Evolutionary conservation across 1,140 invertebrate genomes (phyloP), one percentile per base, ranked within the genome.

Genomic region (Mylabris phalerata): DNA sequence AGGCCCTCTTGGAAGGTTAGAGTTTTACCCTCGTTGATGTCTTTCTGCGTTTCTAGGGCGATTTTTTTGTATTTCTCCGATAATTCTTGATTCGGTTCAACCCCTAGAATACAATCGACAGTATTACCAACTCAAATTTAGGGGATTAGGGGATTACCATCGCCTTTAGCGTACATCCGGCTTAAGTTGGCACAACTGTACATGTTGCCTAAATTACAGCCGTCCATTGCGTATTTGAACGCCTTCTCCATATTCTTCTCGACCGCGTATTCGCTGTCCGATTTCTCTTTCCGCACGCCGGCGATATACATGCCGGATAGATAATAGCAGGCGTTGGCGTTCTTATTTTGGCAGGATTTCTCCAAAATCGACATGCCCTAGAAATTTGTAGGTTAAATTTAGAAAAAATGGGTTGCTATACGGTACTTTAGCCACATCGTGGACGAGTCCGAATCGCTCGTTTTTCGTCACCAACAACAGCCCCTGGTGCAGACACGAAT

Each of bases 181-280:
- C 89, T 88, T 2, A 95, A 69, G 78, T 95, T 95, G 0, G 84
- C 84, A 78, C 93, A 96, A 2, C 89, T 89, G 69, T 87, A 88
- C 54, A 90, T 82, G 72, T 93, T 87, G 3, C 85, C 86, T 7
- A 86, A 70, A 61, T 93, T 85, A 73, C 93, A 96, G 0, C 84
- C 87, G 71, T 84, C 87, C 41, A 81, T 68, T 0, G 88, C 84
- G 63, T 83, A 85, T 51, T 84, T 75, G 72, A 90, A 92, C 0
- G 90, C 90, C 73, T 89, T 84, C 40, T 77, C 77, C 75, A 85
- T 82, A 69, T 95, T 82, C 65, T 84, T 85, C 9, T 79, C 76
- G n/a, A 92, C 71, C 13, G 80, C 70, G 61, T 74, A 84, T 24
- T 85, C 76, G 24, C 56, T 57, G 47, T 63, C 48, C 45, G 4